These are phyloP conservation scores for Sebastolobus altivelis DNA, from an alignment of 2,797 vertebrate species.

Conservation along the genomic window DNA sequence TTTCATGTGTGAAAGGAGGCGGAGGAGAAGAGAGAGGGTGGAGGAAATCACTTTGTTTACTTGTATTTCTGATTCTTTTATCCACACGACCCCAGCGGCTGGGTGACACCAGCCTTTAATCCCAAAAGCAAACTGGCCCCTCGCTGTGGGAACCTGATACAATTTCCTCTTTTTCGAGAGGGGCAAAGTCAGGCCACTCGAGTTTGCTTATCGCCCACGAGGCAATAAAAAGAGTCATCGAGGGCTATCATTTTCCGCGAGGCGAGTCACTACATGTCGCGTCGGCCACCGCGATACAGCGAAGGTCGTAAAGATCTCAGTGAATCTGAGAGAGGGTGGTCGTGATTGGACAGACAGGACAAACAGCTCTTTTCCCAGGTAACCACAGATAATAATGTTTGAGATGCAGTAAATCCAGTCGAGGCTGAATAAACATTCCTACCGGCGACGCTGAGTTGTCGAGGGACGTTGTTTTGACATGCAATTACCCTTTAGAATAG, in stretches of 20 bases:
- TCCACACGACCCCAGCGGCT: slow-evolving; percentile 85
- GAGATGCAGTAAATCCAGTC: slow-evolving; percentile 64
- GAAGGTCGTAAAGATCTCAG: slow-evolving; percentile 86
- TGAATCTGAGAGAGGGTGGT: slow-evolving; percentile 77
- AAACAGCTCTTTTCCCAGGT: slow-evolving; percentile 83
- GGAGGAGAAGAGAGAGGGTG: slow-evolving; percentile 10
- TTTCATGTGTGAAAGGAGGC: slow-evolving; percentile 51
- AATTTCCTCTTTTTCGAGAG: slow-evolving; percentile 88
- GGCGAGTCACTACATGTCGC: slow-evolving; percentile 87
- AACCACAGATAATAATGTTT: slow-evolving; percentile 84
- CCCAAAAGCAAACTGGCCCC: slow-evolving; percentile 87
- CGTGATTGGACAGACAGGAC: slow-evolving; percentile 78
- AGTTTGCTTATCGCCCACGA: slow-evolving; percentile 87
- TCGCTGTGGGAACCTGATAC: slow-evolving; percentile 91
- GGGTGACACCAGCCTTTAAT: slow-evolving; percentile 86
- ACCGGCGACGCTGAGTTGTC: slow-evolving; percentile 24
- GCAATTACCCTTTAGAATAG: slow-evolving; percentile 42
- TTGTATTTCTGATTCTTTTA: slow-evolving; percentile 77
- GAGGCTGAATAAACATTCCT: slow-evolving; percentile 66
- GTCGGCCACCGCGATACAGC: slow-evolving; percentile 84
- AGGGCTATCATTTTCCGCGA: slow-evolving; percentile 85
- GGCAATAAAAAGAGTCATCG: slow-evolving; percentile 91
- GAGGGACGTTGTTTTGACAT: slow-evolving; percentile 26
- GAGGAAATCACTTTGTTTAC: slow-evolving; percentile 70
- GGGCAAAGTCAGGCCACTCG: slow-evolving; percentile 76